These are phyloP conservation scores for Battus philenor DNA, from an alignment of 1,140 invertebrate genomes.

Conservation along the genomic window DNA sequence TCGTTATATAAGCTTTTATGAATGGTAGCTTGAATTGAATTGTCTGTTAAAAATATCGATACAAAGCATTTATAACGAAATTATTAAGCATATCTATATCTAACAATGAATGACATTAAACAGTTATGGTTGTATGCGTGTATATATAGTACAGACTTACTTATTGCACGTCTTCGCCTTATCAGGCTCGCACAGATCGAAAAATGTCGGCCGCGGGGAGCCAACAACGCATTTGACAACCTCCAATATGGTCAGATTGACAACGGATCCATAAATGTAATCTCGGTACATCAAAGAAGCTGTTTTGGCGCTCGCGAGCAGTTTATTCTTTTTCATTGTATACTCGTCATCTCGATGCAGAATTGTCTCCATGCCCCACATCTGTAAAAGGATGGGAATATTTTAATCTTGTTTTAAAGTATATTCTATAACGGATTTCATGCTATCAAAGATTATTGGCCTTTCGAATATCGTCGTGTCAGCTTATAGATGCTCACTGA, in stretches of 20 bases:
- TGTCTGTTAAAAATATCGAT: no score
- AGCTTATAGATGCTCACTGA: no score
- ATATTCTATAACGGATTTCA: background rate
- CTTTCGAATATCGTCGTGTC: no score
- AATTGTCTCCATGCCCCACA: constrained; percentile 58
- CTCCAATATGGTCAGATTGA: constrained; percentile 77
- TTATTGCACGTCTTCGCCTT: constrained; percentile 77
- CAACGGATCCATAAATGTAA: constrained; percentile 76
- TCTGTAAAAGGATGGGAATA: constrained; percentile 39
- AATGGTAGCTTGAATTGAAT: no score
- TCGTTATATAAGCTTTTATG: no score
- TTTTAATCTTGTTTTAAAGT: background rate
- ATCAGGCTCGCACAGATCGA: constrained; percentile 82
- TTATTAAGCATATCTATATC: no score
- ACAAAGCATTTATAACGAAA: no score
- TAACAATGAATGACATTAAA: no score
- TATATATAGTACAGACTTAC: constrained; percentile 41
- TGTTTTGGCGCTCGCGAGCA: constrained; percentile 40
- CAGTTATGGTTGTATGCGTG: no score
- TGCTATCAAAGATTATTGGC: no score
- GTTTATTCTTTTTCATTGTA: constrained; percentile 55
- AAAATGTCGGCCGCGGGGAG: constrained; percentile 84
- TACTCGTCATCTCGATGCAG: constrained; percentile 58
- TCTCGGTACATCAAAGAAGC: constrained; percentile 76
- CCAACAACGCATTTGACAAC: constrained; percentile 80